Evolutionary conservation across 1,140 invertebrate species (phyloP).

Genomic region (Formica exsecta): DNA sequence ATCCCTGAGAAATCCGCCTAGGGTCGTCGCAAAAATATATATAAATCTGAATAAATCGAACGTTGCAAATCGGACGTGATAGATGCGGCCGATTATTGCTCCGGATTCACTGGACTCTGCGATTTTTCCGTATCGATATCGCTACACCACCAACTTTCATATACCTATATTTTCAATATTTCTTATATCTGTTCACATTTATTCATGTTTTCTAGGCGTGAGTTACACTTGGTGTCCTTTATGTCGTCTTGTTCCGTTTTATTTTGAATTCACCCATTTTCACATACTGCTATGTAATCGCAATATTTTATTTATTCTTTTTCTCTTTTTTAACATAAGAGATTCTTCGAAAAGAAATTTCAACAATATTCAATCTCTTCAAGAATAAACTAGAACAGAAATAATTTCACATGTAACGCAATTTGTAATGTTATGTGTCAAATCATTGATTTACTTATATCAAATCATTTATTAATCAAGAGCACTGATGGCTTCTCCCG

Average conservation of each 20-base stretch:
- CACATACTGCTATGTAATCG: neutral
- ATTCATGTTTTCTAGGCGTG: conserved; percentile 26
- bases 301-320: neutral
- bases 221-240: neutral
- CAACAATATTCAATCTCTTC: neutral
- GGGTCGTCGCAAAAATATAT: conserved; percentile 38
- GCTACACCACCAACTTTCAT: neutral
- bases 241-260: neutral
- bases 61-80: conserved; percentile 58
- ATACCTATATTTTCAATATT: conserved; percentile 38
- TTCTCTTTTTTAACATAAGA: neutral
- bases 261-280: neutral
- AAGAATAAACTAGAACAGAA: neutral
- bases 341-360: neutral
- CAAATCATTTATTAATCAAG: conserved; percentile 27
- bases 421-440: neutral
- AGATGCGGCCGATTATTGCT: conserved; percentile 58
- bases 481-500: neutral
- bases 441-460: neutral
- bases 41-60: conserved; percentile 62
- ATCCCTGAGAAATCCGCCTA: conserved; percentile 48
- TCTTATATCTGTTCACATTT: conserved; percentile 46
- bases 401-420: neutral
- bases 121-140: conserved; percentile 49
- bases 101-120: conserved; percentile 57